These are phyloP conservation scores for Bufo gargarizans DNA, from an alignment of 2,113 vertebrate genomes.

Conservation along the genomic window DNA sequence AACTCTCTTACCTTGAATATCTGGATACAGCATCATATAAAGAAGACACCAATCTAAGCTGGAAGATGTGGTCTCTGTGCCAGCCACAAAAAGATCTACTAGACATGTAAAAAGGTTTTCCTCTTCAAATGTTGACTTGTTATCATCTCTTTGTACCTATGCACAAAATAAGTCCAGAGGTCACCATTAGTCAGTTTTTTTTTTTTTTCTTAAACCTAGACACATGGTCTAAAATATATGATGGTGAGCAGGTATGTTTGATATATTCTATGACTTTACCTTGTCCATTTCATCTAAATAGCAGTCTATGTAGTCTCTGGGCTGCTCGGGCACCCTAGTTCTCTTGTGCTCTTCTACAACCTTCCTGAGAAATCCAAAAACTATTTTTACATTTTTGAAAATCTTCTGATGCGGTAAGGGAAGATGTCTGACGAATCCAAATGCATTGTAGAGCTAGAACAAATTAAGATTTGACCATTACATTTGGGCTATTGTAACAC, in stretches of 20 bases:
- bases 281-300: slow-evolving; percentile 66
- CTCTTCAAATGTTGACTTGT: slow-evolving; percentile 46
- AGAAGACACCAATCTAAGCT: slow-evolving; percentile 41
- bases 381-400: slow-evolving; percentile 29
- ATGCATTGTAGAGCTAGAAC: slow-evolving; percentile 57
- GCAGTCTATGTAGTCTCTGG: slow-evolving; percentile 62
- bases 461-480: neutral
- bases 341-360: slow-evolving; percentile 59
- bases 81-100: neutral
- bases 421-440: slow-evolving; percentile 55
- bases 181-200: neutral
- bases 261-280: neutral
- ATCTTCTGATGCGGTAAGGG: slow-evolving; percentile 62
- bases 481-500: neutral
- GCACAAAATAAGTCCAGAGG: neutral
- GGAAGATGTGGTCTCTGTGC: slow-evolving; percentile 27
- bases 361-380: slow-evolving; percentile 42
- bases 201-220: neutral
- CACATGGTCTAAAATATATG: neutral
- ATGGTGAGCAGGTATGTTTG: neutral
- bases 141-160: slow-evolving; percentile 3
- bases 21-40: slow-evolving; percentile 18
- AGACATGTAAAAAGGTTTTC: slow-evolving; percentile 35
- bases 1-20: slow-evolving; percentile 33
- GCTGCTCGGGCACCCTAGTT: slow-evolving; percentile 58